These are phyloP conservation scores for Theonella swinhoei DNA, from an alignment of 37 sponge, comb jelly and placozoan genomes.

Conservation along the genomic window DNA sequence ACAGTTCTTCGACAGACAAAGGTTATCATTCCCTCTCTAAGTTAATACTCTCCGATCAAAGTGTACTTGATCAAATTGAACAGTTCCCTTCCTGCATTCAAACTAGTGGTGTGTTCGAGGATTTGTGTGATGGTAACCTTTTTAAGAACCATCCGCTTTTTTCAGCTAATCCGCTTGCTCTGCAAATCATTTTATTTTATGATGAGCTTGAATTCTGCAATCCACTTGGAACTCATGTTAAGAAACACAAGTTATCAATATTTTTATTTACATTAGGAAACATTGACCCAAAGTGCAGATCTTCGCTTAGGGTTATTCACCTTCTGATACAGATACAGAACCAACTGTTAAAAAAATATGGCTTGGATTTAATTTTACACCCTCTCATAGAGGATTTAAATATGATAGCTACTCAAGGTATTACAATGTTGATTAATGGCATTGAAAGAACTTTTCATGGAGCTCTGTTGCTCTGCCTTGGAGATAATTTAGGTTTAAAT, in stretches of 20 bases:
- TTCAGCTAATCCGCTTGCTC: slow-evolving; percentile 13
- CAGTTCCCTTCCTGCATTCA: neutral
- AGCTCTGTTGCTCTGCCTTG: slow-evolving; percentile 35
- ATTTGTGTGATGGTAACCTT: slow-evolving; percentile 45
- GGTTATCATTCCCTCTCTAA: neutral
- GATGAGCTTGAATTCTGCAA: slow-evolving; percentile 49
- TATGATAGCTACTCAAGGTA: slow-evolving; percentile 5
- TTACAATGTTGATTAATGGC: neutral
- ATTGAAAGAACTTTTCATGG: slow-evolving; percentile 4
- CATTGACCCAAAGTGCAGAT: slow-evolving; percentile 15
- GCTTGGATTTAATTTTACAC: slow-evolving; percentile 22
- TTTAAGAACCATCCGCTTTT: slow-evolving; percentile 29
- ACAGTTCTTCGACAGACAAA: neutral
- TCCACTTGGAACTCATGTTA: slow-evolving; percentile 37
- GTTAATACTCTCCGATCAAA: slow-evolving; percentile 16
- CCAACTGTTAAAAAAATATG: slow-evolving; percentile 35
- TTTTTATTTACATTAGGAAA: slow-evolving; percentile 41
- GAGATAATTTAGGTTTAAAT: slow-evolving; percentile 18
- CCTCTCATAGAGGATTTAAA: slow-evolving; percentile 40
- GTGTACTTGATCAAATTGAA: slow-evolving; percentile 9
- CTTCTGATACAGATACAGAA: slow-evolving; percentile 1
- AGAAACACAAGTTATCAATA: slow-evolving; percentile 41
- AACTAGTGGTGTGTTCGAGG: slow-evolving; percentile 20
- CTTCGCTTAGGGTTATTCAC: slow-evolving; percentile 11
- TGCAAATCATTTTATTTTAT: slow-evolving; percentile 50